A percentile compares a stretch with the other conserved stretches of the same genome.
Evolutionary conservation across 2,888 invertebrate genomes (phyloP).

Genomic region (Chalcosyrphus nemorum): DNA sequence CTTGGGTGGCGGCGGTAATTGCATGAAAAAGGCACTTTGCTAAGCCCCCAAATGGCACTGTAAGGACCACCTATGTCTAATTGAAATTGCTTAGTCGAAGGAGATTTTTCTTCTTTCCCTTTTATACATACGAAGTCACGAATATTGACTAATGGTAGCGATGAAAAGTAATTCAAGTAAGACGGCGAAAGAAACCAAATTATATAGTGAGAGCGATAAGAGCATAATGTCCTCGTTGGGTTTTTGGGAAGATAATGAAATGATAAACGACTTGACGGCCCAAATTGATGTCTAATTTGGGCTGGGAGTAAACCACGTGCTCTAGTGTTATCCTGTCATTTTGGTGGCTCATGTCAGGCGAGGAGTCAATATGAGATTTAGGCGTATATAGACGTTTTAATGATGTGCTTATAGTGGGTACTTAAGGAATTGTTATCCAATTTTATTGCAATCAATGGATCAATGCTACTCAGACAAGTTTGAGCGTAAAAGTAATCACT

Average conservation of each 20-base stretch:
- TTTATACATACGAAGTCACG: slow-evolving; percentile 3
- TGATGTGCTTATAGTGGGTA: too few species aligned
- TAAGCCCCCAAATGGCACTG: neutral
- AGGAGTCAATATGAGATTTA: neutral
- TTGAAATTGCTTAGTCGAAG: neutral
- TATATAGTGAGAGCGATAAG: neutral
- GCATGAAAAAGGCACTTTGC: neutral
- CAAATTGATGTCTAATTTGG: neutral
- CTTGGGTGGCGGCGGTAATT: neutral
- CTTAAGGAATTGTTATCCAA: too few species aligned
- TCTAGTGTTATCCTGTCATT: neutral
- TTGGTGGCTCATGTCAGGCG: neutral
- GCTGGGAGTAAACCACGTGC: neutral
- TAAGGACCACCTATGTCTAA: neutral
- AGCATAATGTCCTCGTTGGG: neutral
- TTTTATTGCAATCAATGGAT: too few species aligned
- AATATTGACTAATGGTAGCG: slow-evolving; percentile 6
- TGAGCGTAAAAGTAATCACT: too few species aligned
- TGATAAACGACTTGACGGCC: neutral
- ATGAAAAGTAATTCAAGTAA: slow-evolving; percentile 4
- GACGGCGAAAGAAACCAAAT: neutral
- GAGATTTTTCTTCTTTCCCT: too few species aligned
- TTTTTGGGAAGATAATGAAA: neutral
- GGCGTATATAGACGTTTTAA: too few species aligned
- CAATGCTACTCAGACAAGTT: too few species aligned